Evolutionary conservation across 1,140 invertebrate genomes (phyloP).

Genomic region (Eciton burchellii): DNA sequence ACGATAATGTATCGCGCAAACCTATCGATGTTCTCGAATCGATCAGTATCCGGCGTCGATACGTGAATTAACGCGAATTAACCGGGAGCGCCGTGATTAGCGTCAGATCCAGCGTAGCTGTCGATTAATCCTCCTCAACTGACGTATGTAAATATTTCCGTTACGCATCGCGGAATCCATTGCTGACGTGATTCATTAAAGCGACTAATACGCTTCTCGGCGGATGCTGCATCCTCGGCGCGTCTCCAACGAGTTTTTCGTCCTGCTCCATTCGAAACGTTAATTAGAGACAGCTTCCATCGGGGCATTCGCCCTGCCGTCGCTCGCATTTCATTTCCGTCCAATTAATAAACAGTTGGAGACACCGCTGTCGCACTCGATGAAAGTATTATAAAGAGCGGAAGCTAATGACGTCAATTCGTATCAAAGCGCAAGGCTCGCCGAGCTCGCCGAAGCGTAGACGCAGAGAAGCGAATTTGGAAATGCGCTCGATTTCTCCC

Average conservation of each 20-base stretch:
- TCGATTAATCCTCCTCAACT: constrained; percentile 7
- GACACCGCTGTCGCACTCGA: not conserved
- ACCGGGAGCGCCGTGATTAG: constrained; percentile 15
- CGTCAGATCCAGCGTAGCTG: not conserved
- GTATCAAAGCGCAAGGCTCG: not conserved
- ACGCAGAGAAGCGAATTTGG: not conserved
- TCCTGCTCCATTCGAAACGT: not conserved
- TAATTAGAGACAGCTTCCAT: constrained; percentile 22
- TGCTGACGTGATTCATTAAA: constrained; percentile 7
- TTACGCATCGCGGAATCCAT: not conserved
- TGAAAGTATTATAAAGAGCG: not conserved
- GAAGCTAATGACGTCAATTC: not conserved
- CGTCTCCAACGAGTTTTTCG: constrained; percentile 28
- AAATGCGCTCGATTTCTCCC: no score
- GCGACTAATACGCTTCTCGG: not conserved
- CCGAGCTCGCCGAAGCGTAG: not conserved
- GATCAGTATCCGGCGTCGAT: no score
- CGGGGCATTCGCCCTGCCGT: not conserved
- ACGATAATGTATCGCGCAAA: no score
- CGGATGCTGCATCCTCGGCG: no score
- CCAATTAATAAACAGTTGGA: not conserved
- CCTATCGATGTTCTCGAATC: no score
- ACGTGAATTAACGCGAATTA: no score
- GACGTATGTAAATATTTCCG: constrained; percentile 43
- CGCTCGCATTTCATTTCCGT: not conserved